Evolutionary conservation across 2,797 vertebrate genomes (phyloP), one percentile per base, ranked within the genome.

Genomic region (Momotus momota): DNA sequence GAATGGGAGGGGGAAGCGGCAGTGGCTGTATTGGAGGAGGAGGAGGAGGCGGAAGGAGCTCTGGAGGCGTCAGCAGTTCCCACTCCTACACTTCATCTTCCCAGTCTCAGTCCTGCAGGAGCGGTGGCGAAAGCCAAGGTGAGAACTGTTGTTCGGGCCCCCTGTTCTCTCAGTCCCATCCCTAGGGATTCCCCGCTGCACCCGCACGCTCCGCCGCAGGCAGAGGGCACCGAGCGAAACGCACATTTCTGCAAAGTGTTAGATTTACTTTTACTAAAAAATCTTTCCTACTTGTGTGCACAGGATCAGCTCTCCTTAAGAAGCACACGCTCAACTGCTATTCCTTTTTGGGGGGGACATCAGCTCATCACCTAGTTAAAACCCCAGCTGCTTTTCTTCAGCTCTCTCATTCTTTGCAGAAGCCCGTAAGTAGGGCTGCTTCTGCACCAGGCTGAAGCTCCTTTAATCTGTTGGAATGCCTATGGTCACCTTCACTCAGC

Each of bases 81-180:
- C 96, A 97, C 86, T 95, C 95, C 86, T 97, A 97, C 86, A 94
- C 96, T 55, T 97, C 95, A 25, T 97, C 96, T 70, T 96, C 96
- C 73, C 95, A 97, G 51, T 95, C 96, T 33, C 96, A 96, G 74
- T 69, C 94, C 55, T 96, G 96, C 93, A 95, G 94, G 33, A 35
- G 51, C 4, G 88, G 96, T 0, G 55, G 96, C 41, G 95, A 93
- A 85, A 91, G 91, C 90, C 94, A 94, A 93, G 93, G 96, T 97
- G 83, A 97, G 96, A 81, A 43, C 3, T 48, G 7, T 19, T 38
- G 10, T 13, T 7, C 6, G 49, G 41, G 15, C 45, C 81, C 4
- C 2, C 19, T 45, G 52, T 29, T 29, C 55, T 35, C 35, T 57
- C 69, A 35, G 41, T 18, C 73, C 75, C 51, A 27, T 25, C 62